These are phyloP conservation scores for Rhynchopsitta pachyrhyncha DNA, from an alignment of 2,113 vertebrate species.

Conservation along the genomic window DNA sequence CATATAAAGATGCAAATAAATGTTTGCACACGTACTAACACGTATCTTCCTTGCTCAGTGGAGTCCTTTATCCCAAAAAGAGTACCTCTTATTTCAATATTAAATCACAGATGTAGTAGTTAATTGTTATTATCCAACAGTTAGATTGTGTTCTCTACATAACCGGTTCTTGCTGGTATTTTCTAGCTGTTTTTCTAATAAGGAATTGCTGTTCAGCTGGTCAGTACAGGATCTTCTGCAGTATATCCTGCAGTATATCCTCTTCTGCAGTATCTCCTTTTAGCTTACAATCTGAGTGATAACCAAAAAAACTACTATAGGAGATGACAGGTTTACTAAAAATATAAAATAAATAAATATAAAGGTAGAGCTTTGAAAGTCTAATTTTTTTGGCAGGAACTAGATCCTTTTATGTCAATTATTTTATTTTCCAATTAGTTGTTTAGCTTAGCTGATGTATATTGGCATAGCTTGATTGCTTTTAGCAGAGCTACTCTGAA, in stretches of 20 bases:
- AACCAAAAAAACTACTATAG: not conserved
- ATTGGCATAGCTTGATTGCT: not conserved
- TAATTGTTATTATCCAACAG: not conserved
- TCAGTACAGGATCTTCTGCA: not conserved
- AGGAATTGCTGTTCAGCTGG: not conserved
- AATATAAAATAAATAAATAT: not conserved
- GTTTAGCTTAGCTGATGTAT: not conserved
- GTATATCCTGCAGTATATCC: not conserved
- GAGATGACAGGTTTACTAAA: not conserved
- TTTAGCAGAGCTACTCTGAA: not conserved
- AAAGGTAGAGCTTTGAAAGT: not conserved
- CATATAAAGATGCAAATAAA: not conserved
- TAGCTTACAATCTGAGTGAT: not conserved
- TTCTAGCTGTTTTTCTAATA: not conserved
- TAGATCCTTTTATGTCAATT: not conserved
- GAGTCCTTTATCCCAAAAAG: not conserved
- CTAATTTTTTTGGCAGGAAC: not conserved
- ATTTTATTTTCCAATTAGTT: slow-evolving; percentile 8
- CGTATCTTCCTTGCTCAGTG: not conserved
- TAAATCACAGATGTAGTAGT: not conserved
- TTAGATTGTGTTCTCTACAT: not conserved
- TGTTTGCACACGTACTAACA: not conserved
- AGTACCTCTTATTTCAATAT: not conserved
- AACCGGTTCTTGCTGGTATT: not conserved
- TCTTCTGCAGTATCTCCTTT: not conserved